A percentile compares a stretch with the other conserved stretches of the same genome.
Evolutionary conservation across 2,113 vertebrate genomes (phyloP).

Genomic region (Triplophysa dalaica): DNA sequence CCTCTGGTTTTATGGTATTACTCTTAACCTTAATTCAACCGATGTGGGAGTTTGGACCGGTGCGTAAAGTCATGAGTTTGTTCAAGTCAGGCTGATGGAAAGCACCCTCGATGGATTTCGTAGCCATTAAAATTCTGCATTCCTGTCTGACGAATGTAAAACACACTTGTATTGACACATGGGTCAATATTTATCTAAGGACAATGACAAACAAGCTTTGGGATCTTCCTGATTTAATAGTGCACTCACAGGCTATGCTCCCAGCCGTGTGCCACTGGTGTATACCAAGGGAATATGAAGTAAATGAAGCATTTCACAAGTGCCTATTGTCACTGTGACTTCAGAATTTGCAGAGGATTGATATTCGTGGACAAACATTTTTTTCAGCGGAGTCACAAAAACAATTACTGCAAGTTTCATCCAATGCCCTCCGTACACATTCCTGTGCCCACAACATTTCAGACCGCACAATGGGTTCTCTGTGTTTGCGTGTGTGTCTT

Average conservation of each 20-base stretch:
- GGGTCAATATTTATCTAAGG: conserved; percentile 27
- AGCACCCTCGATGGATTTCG: background rate
- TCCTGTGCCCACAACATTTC: conserved; percentile 42
- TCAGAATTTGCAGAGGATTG: conserved; percentile 39
- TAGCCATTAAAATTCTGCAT: background rate
- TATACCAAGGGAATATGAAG: background rate
- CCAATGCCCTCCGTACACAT: conserved; percentile 29
- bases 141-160: background rate
- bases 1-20: too few species aligned
- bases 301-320: conserved; percentile 33
- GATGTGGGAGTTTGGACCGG: too few species aligned
- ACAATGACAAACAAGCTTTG: conserved; percentile 18
- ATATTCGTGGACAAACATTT: conserved; percentile 19
- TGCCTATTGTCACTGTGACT: background rate
- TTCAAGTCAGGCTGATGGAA: too few species aligned
- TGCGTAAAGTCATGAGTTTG: too few species aligned
- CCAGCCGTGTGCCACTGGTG: background rate
- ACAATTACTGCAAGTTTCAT: conserved; percentile 23
- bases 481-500: conserved; percentile 26
- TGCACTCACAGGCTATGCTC: background rate
- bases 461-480: conserved; percentile 30
- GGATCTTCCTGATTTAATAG: background rate
- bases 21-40: too few species aligned
- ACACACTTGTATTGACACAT: background rate
- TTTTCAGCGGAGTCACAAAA: conserved; percentile 21